Evolutionary conservation across 2,113 vertebrate genomes (phyloP).

Genomic region (Regulus satrapa): DNA sequence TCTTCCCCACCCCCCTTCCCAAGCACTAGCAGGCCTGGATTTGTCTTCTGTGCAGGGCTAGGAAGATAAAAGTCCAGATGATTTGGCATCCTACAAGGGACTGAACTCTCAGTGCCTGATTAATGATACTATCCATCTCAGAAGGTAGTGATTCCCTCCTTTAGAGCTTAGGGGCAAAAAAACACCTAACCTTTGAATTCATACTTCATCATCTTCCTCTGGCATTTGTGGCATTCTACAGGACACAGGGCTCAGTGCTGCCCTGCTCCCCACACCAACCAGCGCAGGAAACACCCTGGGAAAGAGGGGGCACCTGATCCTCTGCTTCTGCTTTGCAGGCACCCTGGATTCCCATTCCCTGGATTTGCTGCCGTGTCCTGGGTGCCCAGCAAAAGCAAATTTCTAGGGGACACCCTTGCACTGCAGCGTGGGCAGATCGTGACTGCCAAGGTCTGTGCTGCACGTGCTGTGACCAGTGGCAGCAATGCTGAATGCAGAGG

Average conservation of each 20-base stretch:
- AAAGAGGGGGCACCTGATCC: background rate
- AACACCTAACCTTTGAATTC: conserved; percentile 40
- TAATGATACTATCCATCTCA: conserved; percentile 32
- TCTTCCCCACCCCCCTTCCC: background rate
- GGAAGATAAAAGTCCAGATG: conserved; percentile 19
- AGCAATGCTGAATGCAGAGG: background rate
- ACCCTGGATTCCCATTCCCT: background rate
- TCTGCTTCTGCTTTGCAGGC: background rate
- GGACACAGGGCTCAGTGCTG: background rate
- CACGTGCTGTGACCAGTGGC: background rate
- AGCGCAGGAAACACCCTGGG: background rate
- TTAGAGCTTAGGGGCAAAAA: background rate
- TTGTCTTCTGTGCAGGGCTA: background rate
- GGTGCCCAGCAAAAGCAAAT: background rate
- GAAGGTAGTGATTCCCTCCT: conserved; percentile 27
- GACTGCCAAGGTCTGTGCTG: background rate
- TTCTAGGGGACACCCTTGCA: background rate
- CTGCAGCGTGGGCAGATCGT: rapidly evolving
- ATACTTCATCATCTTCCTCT: background rate
- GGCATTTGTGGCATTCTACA: conserved; percentile 8
- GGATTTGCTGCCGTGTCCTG: rapidly evolving
- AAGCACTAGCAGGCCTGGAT: background rate
- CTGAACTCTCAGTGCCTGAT: conserved; percentile 23
- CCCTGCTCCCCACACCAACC: background rate
- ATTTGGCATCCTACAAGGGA: background rate